Evolutionary conservation across 2,113 vertebrate species (phyloP).

Genomic region (Panurus biarmicus): DNA sequence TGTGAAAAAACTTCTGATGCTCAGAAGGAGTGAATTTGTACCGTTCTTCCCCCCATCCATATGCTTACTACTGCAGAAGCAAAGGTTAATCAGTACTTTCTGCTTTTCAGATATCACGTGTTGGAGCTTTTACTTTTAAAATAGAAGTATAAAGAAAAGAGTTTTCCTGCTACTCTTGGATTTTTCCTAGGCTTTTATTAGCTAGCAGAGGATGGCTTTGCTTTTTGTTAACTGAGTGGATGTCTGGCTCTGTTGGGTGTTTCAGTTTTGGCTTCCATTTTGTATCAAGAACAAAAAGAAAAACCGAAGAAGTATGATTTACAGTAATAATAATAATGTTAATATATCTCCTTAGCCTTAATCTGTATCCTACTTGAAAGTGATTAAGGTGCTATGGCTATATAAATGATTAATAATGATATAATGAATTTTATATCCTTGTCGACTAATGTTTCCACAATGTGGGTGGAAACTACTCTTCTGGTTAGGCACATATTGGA

Average conservation of each 20-base stretch:
- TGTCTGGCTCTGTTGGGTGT: not conserved
- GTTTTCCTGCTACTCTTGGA: not conserved
- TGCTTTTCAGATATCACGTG: not conserved
- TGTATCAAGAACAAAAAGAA: not conserved
- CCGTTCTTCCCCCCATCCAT: not conserved
- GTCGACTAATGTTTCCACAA: not conserved
- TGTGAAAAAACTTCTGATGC: not conserved
- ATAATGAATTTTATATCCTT: not conserved
- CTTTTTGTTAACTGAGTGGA: not conserved
- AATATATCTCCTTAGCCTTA: not conserved
- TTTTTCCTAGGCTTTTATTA: not conserved
- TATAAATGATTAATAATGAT: not conserved
- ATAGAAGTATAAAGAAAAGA: not conserved
- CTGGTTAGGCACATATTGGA: not conserved
- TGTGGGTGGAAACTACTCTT: not conserved
- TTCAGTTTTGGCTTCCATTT: not conserved
- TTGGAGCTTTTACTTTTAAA: not conserved
- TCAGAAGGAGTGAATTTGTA: not conserved
- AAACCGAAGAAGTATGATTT: not conserved
- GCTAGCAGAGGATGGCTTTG: not conserved
- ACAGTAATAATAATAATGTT: not conserved
- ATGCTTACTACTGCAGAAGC: not conserved
- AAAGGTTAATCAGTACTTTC: not conserved
- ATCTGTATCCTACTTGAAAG: not conserved
- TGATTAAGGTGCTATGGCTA: not conserved